Conservation (phyloP, 2,888 invertebrate species). For the Cheilosia grossa region DNA sequence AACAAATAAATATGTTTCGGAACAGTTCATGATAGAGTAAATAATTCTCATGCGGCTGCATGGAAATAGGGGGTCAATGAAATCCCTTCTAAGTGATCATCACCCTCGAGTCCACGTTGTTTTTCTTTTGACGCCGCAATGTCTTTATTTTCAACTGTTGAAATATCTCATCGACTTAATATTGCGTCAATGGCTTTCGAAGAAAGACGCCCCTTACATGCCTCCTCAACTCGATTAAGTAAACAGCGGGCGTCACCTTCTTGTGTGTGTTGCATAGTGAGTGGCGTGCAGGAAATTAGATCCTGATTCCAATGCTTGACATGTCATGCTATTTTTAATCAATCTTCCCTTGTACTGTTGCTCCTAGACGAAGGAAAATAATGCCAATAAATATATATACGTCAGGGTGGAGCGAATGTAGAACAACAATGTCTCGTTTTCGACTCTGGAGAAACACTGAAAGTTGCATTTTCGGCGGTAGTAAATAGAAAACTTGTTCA, state of each 20-base stretch:
- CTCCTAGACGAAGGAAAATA: slow-evolving; percentile 42
- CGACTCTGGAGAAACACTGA: no score
- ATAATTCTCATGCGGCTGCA: slow-evolving; percentile 21
- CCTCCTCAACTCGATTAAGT: not conserved
- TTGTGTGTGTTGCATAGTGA: not conserved
- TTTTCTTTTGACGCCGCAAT: not conserved
- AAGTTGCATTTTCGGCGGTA: no score
- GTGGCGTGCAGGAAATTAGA: slow-evolving; percentile 27
- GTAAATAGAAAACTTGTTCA: no score
- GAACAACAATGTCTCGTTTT: no score
- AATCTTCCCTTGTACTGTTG: slow-evolving; percentile 14
- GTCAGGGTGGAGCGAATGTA: no score
- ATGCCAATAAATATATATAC: slow-evolving; percentile 1
- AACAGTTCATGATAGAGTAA: slow-evolving; percentile 37
- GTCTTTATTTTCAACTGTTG: slow-evolving; percentile 2
- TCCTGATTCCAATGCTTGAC: slow-evolving; percentile 18
- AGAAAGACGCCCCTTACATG: not conserved
- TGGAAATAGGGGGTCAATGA: slow-evolving; percentile 7
- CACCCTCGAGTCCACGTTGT: not conserved
- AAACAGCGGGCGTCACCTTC: slow-evolving; percentile 5
- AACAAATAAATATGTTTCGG: slow-evolving; percentile 51
- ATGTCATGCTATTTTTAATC: slow-evolving; percentile 54
- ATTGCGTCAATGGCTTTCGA: slow-evolving; percentile 6
- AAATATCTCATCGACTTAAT: not conserved
- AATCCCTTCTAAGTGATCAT: slow-evolving; percentile 7